These are phyloP conservation scores for Lacanobia wlatinum DNA, from an alignment of 2,888 invertebrate species.

Conservation along the genomic window DNA sequence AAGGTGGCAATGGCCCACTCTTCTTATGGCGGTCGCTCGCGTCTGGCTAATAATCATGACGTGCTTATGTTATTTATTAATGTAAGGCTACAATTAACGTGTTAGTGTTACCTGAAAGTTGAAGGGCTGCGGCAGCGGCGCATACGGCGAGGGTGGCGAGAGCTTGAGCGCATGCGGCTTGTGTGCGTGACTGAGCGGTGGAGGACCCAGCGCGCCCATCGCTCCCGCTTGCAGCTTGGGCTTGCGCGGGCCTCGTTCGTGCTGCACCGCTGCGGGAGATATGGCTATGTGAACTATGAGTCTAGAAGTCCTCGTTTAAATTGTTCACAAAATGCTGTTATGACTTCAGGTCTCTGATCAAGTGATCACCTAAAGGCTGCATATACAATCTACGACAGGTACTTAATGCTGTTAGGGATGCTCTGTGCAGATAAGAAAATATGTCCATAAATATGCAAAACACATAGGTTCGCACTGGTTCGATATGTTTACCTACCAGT, in stretches of 20 bases:
- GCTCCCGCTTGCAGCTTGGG: conserved; percentile 94
- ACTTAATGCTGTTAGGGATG: neutral
- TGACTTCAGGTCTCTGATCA: neutral
- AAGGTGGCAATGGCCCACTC: neutral
- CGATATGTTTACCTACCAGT: no score
- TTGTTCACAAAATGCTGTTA: neutral
- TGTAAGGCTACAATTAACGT: neutral
- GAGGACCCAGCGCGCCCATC: conserved; percentile 81
- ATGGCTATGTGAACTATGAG: conserved; percentile 24
- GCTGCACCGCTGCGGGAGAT: conserved; percentile 95
- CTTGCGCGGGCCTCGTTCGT: conserved; percentile 98
- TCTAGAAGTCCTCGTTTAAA: conserved; percentile 12
- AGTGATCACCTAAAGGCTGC: no score
- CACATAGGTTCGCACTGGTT: no score
- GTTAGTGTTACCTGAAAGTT: conserved; percentile 81
- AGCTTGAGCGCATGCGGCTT: conserved; percentile 85
- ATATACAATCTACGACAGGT: neutral
- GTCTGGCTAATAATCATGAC: neutral
- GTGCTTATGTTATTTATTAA: no score
- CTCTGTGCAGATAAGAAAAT: neutral
- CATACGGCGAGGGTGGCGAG: conserved; percentile 87
- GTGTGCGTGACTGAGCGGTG: conserved; percentile 82
- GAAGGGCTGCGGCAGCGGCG: conserved; percentile 82
- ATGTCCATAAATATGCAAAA: neutral
- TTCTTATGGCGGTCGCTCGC: neutral